A percentile compares a stretch with the other conserved stretches of the same genome.
Conservation (phyloP, 2,797 vertebrate species). For the Crax fasciolata region DNA sequence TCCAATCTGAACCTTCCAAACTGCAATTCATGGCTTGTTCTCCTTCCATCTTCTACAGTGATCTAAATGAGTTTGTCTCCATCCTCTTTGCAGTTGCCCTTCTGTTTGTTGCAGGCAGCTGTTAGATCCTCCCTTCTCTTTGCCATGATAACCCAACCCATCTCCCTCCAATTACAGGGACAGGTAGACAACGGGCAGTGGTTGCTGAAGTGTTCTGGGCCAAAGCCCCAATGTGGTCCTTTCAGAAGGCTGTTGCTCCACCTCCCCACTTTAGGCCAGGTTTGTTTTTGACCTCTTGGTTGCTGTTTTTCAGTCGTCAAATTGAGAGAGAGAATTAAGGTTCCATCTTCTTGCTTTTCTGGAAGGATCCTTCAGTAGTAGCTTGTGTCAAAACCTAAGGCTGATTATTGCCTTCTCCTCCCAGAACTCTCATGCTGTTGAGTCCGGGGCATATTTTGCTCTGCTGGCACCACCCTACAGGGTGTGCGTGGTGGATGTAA, state of each 20-base stretch:
- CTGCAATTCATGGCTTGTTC: neutral
- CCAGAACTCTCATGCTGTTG: neutral
- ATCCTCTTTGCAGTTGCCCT: neutral
- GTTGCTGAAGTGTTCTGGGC: neutral
- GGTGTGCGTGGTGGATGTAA: neutral
- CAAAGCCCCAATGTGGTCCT: neutral
- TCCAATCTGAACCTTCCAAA: neutral
- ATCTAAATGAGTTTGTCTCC: neutral
- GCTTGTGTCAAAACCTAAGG: neutral
- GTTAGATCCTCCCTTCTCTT: accelerated
- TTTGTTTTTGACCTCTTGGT: neutral
- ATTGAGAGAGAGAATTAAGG: neutral
- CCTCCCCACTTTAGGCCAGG: neutral
- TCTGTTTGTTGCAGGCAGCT: neutral
- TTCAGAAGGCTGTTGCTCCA: neutral
- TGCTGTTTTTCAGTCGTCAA: neutral
- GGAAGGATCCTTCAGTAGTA: neutral
- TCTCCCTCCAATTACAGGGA: neutral
- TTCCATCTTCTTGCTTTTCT: neutral
- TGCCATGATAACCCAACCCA: neutral
- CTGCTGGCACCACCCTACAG: conserved; percentile 11
- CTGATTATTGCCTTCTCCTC: neutral
- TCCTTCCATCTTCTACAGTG: neutral
- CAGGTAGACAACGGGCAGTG: neutral
- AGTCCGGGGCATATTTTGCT: neutral